Evolutionary conservation across 2,888 invertebrate genomes (phyloP).

Genomic region (Bellardia pandia): DNA sequence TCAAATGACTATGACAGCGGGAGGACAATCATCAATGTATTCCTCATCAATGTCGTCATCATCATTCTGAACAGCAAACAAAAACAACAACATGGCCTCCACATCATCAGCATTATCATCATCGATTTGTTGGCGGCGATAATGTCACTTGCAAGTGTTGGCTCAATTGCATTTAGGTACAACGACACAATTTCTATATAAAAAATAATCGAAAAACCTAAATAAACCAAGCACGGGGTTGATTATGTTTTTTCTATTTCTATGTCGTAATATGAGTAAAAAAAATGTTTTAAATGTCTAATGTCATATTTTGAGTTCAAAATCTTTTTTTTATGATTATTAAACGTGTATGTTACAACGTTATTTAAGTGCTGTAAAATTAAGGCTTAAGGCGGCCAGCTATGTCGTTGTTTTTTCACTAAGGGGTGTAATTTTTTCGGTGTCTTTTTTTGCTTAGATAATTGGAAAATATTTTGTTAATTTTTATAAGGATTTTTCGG

Average conservation of each 20-base stretch:
- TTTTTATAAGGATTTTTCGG: conserved; percentile 41
- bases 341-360: conserved; percentile 55
- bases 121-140: conserved; percentile 71
- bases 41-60: conserved; percentile 62
- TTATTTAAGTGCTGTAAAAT: conserved; percentile 59
- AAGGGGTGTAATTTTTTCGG: conserved; percentile 24
- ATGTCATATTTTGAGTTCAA: conserved; percentile 28
- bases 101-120: conserved; percentile 45
- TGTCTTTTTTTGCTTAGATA: conserved; percentile 24
- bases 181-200: conserved; percentile 8
- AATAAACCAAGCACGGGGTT: not conserved
- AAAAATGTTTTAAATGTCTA: not conserved
- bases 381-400: conserved; percentile 52
- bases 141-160: conserved; percentile 75
- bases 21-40: conserved; percentile 64
- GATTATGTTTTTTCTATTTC: not conserved
- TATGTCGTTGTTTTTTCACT: not conserved
- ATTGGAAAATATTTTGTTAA: conserved; percentile 47
- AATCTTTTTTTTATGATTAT: conserved; percentile 17
- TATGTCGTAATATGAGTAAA: conserved; percentile 7
- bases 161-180: conserved; percentile 52
- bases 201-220: conserved; percentile 27
- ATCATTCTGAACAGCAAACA: conserved; percentile 40
- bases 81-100: conserved; percentile 10
- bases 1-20: conserved; percentile 80